Percentiles rank a stretch among this genome's conserved stretches.
phyloP scores from a whole-genome alignment of 2,113 vertebrate species.

The Tympanuchus pallidicinctus region DNA sequence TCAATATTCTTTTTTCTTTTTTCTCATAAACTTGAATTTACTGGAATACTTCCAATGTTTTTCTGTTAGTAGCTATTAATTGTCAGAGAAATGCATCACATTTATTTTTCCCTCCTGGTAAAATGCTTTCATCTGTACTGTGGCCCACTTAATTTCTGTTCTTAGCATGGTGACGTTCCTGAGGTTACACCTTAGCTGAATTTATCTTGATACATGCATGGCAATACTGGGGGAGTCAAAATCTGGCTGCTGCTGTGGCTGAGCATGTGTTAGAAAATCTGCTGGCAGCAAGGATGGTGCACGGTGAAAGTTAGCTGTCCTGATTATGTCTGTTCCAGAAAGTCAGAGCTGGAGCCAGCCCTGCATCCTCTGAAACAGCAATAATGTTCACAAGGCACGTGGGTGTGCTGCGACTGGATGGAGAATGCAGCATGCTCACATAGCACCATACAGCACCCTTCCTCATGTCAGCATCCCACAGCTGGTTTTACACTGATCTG shows the following conservation, averaged over 20 bases:
- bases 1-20: background rate
- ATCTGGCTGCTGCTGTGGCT: background rate
- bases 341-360: background rate
- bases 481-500: background rate
- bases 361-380: fast-evolving
- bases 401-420: background rate
- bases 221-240: background rate
- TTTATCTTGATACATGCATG: background rate
- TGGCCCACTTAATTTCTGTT: background rate
- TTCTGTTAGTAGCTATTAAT: background rate
- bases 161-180: background rate
- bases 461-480: fast-evolving
- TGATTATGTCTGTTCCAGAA: conserved; percentile 63
- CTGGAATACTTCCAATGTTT: background rate
- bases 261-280: conserved; percentile 41
- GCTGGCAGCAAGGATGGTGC: background rate
- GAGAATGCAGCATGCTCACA: fast-evolving
- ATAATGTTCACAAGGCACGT: fast-evolving
- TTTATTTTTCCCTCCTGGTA: background rate
- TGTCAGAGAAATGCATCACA: background rate
- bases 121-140: background rate
- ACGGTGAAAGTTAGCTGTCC: background rate
- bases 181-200: conserved; percentile 2
- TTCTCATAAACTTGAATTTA: background rate
- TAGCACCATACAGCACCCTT: background rate